Conservation (phyloP, 2,113 vertebrate species). For the Morphnarchus princeps region DNA sequence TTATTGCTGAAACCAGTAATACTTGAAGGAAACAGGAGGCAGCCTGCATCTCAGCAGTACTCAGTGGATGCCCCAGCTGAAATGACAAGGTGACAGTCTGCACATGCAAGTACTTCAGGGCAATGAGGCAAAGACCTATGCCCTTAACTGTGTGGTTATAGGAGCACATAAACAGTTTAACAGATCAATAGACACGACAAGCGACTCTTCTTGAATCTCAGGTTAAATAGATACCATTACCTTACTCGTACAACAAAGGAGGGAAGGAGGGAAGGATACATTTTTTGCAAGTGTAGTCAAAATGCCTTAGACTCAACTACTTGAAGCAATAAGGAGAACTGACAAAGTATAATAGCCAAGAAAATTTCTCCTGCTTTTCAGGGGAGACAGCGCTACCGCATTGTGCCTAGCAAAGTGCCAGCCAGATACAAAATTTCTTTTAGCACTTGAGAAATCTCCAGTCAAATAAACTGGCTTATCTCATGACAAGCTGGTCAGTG, state of each 20-base stretch:
- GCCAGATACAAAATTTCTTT: neutral
- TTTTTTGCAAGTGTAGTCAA: neutral
- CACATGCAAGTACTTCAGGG: neutral
- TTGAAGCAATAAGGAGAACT: neutral
- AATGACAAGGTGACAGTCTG: neutral
- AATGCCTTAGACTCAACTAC: neutral
- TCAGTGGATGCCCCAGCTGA: neutral
- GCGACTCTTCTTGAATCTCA: neutral
- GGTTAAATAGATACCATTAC: neutral
- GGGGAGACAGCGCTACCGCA: accelerated
- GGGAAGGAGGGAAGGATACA: neutral
- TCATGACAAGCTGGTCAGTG: neutral
- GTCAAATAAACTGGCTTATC: neutral
- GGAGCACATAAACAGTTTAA: neutral
- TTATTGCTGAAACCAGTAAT: neutral
- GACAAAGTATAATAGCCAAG: neutral
- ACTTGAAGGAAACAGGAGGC: neutral
- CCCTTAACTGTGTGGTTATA: neutral
- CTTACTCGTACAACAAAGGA: neutral
- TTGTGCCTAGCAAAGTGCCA: neutral
- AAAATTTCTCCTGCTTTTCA: neutral
- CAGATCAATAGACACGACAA: neutral
- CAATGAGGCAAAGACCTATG: neutral
- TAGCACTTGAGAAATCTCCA: neutral
- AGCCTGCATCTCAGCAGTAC: neutral